Conservation (phyloP, 1,140 invertebrate genomes). For the Lordiphosa mommai region DNA sequence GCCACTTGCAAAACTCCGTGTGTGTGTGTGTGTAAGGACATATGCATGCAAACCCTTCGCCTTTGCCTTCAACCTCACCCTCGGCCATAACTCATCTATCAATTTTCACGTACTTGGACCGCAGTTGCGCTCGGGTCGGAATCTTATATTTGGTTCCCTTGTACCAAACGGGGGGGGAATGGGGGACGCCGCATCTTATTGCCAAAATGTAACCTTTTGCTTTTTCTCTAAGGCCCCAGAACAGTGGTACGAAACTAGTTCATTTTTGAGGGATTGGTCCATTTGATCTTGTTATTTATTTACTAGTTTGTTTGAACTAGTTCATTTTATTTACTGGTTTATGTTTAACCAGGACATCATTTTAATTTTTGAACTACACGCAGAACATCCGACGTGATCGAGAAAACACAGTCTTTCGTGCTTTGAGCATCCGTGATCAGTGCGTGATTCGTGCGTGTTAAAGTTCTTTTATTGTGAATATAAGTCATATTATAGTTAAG, state of each 20-base stretch:
- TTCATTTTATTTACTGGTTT: no score
- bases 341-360: no score
- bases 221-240: slow-evolving; percentile 21
- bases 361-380: no score
- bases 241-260: slow-evolving; percentile 34
- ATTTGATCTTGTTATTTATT: no score
- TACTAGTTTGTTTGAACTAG: no score
- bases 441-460: no score
- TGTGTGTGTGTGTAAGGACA: slow-evolving; percentile 55
- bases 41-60: slow-evolving; percentile 66
- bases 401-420: no score
- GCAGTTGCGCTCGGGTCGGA: slow-evolving; percentile 44
- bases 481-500: no score
- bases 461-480: no score
- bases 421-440: no score
- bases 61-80: slow-evolving; percentile 8
- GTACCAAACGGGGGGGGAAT: slow-evolving; percentile 48
- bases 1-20: slow-evolving; percentile 64
- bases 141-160: slow-evolving; percentile 22
- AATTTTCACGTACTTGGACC: slow-evolving; percentile 79
- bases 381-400: no score
- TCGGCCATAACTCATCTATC: slow-evolving; percentile 78
- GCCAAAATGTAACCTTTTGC: slow-evolving; percentile 71
- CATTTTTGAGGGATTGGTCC: neutral
- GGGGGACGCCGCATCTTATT: slow-evolving; percentile 75